A percentile compares a stretch with the other conserved stretches of the same genome.
Evolutionary conservation across 2,888 invertebrate species (phyloP).

Genomic region (Oasisia sp.): DNA sequence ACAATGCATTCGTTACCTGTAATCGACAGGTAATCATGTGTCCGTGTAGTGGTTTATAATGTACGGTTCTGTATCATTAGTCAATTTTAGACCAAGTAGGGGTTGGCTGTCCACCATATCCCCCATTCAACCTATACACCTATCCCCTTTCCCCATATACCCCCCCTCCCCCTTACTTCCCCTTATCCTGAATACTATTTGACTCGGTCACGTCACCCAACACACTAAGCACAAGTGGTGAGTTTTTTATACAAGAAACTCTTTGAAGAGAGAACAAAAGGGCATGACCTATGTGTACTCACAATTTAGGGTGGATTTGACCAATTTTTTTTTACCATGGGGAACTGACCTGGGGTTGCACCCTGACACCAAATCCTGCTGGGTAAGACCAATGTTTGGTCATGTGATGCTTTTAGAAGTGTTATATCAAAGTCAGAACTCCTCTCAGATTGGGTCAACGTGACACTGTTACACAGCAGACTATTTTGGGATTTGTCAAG

Average conservation of each 20-base stretch:
- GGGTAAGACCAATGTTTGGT: not conserved
- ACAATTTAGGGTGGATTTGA: not conserved
- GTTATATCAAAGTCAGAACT: not conserved
- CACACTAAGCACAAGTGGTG: not conserved
- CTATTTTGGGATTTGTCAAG: too few species aligned
- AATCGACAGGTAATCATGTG: too few species aligned
- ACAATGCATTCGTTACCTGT: too few species aligned
- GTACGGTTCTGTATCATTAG: not conserved
- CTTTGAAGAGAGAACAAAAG: not conserved
- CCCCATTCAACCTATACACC: too few species aligned
- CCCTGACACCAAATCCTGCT: not conserved
- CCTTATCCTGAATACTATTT: not conserved
- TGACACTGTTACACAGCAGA: not conserved
- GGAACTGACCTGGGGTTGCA: not conserved
- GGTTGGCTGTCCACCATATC: not conserved
- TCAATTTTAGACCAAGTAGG: not conserved
- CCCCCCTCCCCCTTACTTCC: not conserved
- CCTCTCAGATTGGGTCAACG: not conserved
- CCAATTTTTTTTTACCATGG: not conserved
- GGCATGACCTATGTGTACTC: not conserved
- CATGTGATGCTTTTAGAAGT: not conserved
- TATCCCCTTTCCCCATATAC: too few species aligned
- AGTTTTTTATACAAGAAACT: not conserved
- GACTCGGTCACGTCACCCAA: not conserved
- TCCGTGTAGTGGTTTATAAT: not conserved